Evolutionary conservation across 2,888 invertebrate genomes (phyloP).

Genomic region (Halocaridina rubra): DNA sequence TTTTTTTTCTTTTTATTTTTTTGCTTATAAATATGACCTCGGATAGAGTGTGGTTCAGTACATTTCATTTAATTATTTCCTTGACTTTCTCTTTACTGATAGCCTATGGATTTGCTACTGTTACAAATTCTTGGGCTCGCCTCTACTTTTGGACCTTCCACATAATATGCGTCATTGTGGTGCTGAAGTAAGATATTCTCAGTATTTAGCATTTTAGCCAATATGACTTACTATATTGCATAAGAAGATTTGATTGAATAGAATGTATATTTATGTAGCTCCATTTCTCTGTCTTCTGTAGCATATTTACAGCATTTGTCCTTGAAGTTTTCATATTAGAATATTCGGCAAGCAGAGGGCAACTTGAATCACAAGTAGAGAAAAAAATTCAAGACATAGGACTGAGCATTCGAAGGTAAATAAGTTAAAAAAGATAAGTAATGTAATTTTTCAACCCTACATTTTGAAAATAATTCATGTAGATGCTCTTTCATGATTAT

Average conservation of each 20-base stretch:
- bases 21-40: too few species aligned
- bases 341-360: conserved; percentile 68
- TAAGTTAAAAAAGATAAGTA: too few species aligned
- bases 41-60: too few species aligned
- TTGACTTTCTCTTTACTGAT: too few species aligned
- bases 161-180: conserved; percentile 69
- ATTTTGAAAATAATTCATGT: too few species aligned
- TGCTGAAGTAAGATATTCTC: conserved; percentile 69
- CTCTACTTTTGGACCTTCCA: conserved; percentile 70
- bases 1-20: too few species aligned
- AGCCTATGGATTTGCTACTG: conserved; percentile 68
- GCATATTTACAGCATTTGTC: conserved; percentile 71
- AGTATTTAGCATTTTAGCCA: not conserved
- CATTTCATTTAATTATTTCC: too few species aligned
- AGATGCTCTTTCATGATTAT: too few species aligned
- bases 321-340: conserved; percentile 71
- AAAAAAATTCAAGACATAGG: conserved; percentile 69
- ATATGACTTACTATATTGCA: not conserved
- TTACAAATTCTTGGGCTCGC: conserved; percentile 67
- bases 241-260: not conserved
- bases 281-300: conserved; percentile 64
- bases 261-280: too few species aligned
- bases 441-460: too few species aligned
- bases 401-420: conserved; percentile 67
- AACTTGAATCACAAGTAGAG: conserved; percentile 68